Percentiles rank a stretch among this genome's conserved stretches.
phyloP scores from a whole-genome alignment of 37 sponge, comb jelly and placozoan species.

The Eunapius fragilis region DNA sequence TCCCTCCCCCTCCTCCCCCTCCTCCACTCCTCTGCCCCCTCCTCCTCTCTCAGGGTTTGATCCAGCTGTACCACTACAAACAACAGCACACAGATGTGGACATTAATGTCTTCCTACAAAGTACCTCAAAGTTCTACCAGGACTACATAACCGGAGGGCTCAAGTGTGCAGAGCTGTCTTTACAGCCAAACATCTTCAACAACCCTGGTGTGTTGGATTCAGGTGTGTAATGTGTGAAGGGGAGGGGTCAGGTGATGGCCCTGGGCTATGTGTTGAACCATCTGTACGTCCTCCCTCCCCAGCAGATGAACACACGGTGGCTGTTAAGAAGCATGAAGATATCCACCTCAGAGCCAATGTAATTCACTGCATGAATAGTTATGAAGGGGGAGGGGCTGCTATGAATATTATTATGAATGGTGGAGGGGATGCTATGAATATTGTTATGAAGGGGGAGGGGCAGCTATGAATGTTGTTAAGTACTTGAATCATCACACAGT shows the following conservation, averaged over 20 bases:
- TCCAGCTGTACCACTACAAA: slow-evolving; percentile 55
- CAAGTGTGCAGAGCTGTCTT: slow-evolving; percentile 6
- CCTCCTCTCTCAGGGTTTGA: slow-evolving; percentile 36
- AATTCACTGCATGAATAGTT: not conserved
- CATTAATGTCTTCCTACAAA: slow-evolving; percentile 20
- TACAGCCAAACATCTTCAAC: no score
- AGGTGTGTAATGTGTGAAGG: not conserved
- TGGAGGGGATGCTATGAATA: not conserved
- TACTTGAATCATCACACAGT: not conserved
- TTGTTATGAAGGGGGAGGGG: not conserved
- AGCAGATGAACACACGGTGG: slow-evolving; percentile 5
- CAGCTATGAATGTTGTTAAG: no score
- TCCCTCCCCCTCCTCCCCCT: not conserved
- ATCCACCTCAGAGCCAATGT: slow-evolving; percentile 6
- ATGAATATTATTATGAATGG: no score
- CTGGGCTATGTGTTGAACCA: not conserved
- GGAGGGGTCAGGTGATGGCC: not conserved
- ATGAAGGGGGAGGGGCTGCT: not conserved
- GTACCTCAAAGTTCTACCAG: slow-evolving; percentile 23
- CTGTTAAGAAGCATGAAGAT: not conserved
- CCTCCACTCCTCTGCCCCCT: not conserved
- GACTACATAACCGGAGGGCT: slow-evolving; percentile 53
- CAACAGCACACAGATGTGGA: slow-evolving; percentile 41
- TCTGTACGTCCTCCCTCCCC: not conserved
- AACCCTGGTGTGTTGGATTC: no score